phyloP scores from a whole-genome alignment of 2,797 vertebrate species.

The Neosilurus mollespiculum region DNA sequence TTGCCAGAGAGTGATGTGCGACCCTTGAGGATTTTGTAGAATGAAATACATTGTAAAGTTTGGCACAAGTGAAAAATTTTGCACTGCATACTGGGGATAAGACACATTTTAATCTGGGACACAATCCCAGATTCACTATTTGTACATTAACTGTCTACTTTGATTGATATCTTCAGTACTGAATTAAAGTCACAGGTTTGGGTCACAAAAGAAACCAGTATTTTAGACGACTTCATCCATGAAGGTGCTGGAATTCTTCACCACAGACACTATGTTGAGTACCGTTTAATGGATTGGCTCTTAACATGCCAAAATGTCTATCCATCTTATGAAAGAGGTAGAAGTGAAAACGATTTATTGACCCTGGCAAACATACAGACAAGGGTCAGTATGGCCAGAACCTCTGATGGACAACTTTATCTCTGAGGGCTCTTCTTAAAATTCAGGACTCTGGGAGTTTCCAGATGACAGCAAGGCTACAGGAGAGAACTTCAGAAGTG shows the following conservation, averaged over 20 bases:
- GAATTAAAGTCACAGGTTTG: background rate
- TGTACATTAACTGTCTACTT: conserved; percentile 12
- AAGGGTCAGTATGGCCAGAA: conserved; percentile 47
- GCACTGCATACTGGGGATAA: conserved; percentile 20
- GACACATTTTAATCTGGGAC: conserved; percentile 13
- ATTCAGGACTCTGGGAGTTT: conserved; percentile 37
- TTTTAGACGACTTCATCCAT: conserved; percentile 31
- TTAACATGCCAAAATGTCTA: conserved; percentile 54
- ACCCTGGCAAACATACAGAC: conserved; percentile 50
- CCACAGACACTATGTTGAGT: conserved; percentile 47
- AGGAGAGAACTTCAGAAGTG: conserved; percentile 7
- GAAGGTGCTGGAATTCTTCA: conserved; percentile 48
- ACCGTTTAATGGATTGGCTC: conserved; percentile 46
- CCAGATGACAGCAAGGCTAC: conserved; percentile 37
- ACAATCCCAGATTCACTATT: conserved; percentile 12
- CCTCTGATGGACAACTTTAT: conserved; percentile 44
- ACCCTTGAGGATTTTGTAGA: conserved; percentile 36
- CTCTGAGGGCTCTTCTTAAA: conserved; percentile 36
- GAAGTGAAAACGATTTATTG: conserved; percentile 53
- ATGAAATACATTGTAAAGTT: conserved; percentile 42
- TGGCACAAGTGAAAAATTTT: conserved; percentile 36
- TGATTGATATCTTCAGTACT: conserved; percentile 28
- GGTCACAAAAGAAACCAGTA: conserved; percentile 13
- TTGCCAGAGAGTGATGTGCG: conserved; percentile 35
- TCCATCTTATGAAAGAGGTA: conserved; percentile 40